Evolutionary conservation across 92 coral and sea anemone species (phyloP).

Genomic region (Phenganax subtilis): DNA sequence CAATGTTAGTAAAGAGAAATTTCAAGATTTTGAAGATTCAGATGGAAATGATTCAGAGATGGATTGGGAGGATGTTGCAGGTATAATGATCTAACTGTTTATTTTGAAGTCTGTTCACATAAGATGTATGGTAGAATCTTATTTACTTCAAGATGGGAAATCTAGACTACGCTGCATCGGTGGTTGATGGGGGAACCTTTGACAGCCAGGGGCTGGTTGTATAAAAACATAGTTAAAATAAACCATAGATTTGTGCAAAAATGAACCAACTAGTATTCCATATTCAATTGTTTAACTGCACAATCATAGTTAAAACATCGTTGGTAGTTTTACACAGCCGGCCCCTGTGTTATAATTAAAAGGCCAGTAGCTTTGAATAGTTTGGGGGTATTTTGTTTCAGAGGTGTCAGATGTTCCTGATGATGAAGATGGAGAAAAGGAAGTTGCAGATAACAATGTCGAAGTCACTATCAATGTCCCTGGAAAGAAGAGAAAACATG

Average conservation of each 20-base stretch:
- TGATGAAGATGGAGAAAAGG: not conserved
- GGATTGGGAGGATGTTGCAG: constrained; percentile 90
- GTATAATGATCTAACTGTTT: constrained; percentile 15
- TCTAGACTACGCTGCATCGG: not conserved
- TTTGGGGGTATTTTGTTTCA: not conserved
- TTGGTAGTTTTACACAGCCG: too few relatives aligned
- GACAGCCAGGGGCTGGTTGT: too few relatives aligned
- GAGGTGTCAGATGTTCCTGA: not conserved
- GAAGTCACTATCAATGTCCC: constrained; percentile 88
- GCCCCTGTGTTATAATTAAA: too few relatives aligned
- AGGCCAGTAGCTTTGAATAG: not conserved
- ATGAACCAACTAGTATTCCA: too few relatives aligned
- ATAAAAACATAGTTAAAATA: too few relatives aligned
- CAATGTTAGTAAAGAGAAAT: not conserved
- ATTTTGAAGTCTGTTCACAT: too few relatives aligned
- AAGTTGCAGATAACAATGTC: constrained; percentile 41
- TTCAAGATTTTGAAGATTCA: constrained; percentile 13
- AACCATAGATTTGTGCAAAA: too few relatives aligned
- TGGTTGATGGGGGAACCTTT: not conserved
- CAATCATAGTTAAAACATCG: too few relatives aligned
- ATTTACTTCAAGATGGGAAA: not conserved
- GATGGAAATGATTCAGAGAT: constrained; percentile 51
- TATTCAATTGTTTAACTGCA: too few relatives aligned
- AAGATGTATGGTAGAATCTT: too few relatives aligned
- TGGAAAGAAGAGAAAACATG: constrained; percentile 58